A percentile compares a stretch with the other conserved stretches of the same genome.
Conservation (phyloP, 2,888 invertebrate genomes). For the Neuroscelio doddi region DNA sequence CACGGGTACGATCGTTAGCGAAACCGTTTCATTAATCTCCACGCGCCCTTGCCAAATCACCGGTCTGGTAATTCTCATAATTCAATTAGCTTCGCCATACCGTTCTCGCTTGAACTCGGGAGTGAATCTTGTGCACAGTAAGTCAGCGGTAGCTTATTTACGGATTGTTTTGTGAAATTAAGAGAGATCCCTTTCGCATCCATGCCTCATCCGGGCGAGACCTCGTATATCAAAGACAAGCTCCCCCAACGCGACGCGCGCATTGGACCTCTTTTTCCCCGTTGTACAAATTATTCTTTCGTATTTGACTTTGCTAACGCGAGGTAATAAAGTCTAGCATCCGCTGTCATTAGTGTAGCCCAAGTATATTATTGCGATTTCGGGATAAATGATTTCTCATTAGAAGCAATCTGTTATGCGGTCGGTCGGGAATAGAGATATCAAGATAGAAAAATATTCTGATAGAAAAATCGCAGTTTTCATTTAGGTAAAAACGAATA, state of each 20-base stretch:
- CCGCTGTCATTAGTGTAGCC: conserved; percentile 18
- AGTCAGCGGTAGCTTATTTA: conserved; percentile 56
- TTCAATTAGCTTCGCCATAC: conserved; percentile 62
- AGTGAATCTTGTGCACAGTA: conserved; percentile 27
- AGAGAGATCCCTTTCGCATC: conserved; percentile 50
- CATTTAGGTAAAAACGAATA: too few species aligned
- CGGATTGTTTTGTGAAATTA: conserved; percentile 62
- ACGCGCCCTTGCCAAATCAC: conserved; percentile 63
- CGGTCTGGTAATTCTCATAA: conserved; percentile 66
- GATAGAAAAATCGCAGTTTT: too few species aligned
- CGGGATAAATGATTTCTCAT: not conserved
- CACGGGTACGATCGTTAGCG: conserved; percentile 59
- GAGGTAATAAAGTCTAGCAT: conserved; percentile 19
- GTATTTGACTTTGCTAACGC: conserved; percentile 19
- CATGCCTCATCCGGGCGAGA: conserved; percentile 28
- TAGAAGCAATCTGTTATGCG: conserved; percentile 1
- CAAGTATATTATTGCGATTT: not conserved
- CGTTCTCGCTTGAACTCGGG: conserved; percentile 19
- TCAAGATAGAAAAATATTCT: too few species aligned
- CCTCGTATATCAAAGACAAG: conserved; percentile 43
- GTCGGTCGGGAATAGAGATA: too few species aligned
- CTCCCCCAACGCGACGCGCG: conserved; percentile 11
- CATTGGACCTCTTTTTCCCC: conserved; percentile 15
- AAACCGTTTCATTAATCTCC: conserved; percentile 67
- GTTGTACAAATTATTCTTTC: conserved; percentile 24